Percentiles rank a stretch among this genome's conserved stretches.
Conservation (phyloP, 2,888 invertebrate species). For the Melanostoma mellinum region DNA sequence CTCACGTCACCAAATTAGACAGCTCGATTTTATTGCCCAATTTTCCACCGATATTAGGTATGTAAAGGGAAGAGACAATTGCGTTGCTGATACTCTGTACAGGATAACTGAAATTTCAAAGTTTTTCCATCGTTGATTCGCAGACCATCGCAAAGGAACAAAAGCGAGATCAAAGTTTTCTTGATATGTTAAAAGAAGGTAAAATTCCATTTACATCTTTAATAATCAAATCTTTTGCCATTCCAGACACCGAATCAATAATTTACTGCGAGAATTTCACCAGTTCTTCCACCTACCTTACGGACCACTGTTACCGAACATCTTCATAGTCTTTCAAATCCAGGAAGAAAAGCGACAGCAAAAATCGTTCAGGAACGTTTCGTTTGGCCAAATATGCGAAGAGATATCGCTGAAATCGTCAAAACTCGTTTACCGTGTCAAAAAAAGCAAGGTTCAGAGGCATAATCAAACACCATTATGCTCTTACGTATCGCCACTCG, state of each 20-base stretch:
- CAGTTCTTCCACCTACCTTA: slow-evolving; percentile 31
- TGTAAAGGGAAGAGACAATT: slow-evolving; percentile 16
- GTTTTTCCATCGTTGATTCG: too few relatives aligned
- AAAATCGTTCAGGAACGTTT: slow-evolving; percentile 3
- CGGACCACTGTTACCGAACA: background rate
- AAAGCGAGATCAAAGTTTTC: background rate
- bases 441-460: slow-evolving; percentile 20
- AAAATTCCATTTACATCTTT: background rate
- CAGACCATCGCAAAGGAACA: slow-evolving; percentile 9
- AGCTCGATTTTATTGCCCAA: slow-evolving; percentile 76
- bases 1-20: slow-evolving; percentile 77
- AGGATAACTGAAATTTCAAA: slow-evolving; percentile 5
- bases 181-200: background rate
- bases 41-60: slow-evolving; percentile 16
- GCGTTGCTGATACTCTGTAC: slow-evolving; percentile 23
- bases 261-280: slow-evolving; percentile 25
- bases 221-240: slow-evolving; percentile 3
- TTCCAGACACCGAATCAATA: slow-evolving; percentile 3
- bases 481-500: slow-evolving; percentile 13
- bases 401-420: slow-evolving; percentile 4
- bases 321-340: slow-evolving; percentile 5
- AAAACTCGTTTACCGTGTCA: slow-evolving; percentile 36
- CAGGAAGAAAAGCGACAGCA: slow-evolving; percentile 2
- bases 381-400: slow-evolving; percentile 25
- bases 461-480: slow-evolving; percentile 32